These are phyloP conservation scores for Ormyrus thymus DNA, from an alignment of 2,888 invertebrate genomes.

Conservation along the genomic window DNA sequence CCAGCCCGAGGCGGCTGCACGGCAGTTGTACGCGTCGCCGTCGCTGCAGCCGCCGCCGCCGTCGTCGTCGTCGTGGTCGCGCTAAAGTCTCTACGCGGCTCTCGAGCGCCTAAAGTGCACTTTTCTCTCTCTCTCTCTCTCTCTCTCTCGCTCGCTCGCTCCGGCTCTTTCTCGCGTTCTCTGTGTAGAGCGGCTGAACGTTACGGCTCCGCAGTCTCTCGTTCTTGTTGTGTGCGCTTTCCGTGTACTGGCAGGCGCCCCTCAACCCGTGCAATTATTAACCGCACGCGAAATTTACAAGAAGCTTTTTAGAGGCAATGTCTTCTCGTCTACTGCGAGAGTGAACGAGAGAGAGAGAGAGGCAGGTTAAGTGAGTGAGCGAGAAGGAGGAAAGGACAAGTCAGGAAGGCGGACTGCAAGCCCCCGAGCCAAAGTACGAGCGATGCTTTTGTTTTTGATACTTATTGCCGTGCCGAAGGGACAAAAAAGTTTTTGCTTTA, in stretches of 20 bases:
- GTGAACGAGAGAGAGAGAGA: background rate
- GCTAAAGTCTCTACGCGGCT: constrained; percentile 46
- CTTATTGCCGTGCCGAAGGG: constrained; percentile 10
- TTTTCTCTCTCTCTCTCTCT: constrained; percentile 20
- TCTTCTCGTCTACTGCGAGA: constrained; percentile 6
- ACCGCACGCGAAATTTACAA: constrained; percentile 47
- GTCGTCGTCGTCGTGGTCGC: constrained; percentile 3
- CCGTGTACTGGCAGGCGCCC: constrained; percentile 15
- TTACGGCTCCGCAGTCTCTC: too few species aligned
- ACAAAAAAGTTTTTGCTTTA: constrained; percentile 36
- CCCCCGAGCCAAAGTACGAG: constrained; percentile 20
- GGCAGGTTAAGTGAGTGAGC: background rate
- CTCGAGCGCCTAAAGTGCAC: constrained; percentile 31
- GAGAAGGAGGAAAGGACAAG: background rate
- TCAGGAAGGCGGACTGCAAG: background rate
- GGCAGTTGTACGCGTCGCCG: constrained; percentile 8
- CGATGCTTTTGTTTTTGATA: constrained; percentile 41
- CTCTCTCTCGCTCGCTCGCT: constrained; percentile 6
- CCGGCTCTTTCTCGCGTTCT: background rate
- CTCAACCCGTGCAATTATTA: constrained; percentile 44
- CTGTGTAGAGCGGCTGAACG: too few species aligned
- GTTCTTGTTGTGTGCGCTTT: background rate
- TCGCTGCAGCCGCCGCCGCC: too few species aligned
- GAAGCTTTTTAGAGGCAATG: constrained; percentile 31
- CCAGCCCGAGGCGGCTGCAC: constrained; percentile 12